Percentiles rank a stretch among this genome's conserved stretches.
Conservation (phyloP, 2,113 vertebrate species). For the Ovis canadensis region DNA sequence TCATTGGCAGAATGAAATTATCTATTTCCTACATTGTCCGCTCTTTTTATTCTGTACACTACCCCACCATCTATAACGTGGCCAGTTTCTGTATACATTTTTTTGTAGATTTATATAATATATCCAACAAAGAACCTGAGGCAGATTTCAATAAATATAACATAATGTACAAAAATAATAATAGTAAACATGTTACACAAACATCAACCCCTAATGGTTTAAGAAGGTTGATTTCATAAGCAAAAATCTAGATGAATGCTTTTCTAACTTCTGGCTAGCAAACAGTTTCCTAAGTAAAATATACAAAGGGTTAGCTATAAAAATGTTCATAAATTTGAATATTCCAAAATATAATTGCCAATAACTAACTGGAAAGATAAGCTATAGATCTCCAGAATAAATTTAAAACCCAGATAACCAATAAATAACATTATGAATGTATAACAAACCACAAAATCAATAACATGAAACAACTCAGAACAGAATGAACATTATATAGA, state of each 20-base stretch:
- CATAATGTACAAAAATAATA: not conserved
- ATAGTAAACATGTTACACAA: not conserved
- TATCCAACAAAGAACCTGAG: not conserved
- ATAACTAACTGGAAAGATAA: not conserved
- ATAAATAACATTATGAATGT: not conserved
- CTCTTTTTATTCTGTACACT: not conserved
- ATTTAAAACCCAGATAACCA: not conserved
- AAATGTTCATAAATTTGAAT: not conserved
- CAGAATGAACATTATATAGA: not conserved
- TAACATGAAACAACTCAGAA: not conserved
- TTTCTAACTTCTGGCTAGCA: not conserved
- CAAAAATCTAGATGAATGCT: not conserved
- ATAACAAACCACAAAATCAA: not conserved
- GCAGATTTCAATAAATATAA: not conserved
- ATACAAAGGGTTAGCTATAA: not conserved
- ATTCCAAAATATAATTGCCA: not conserved
- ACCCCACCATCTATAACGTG: accelerated
- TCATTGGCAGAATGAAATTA: not conserved
- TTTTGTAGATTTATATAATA: not conserved
- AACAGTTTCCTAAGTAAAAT: not conserved
- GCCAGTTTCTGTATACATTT: not conserved
- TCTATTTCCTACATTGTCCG: not conserved
- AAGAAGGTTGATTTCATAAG: not conserved
- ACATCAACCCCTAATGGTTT: not conserved
- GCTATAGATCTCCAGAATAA: not conserved